Conservation (phyloP, 2,888 invertebrate species). For the Malthinus seriepunctatus region DNA sequence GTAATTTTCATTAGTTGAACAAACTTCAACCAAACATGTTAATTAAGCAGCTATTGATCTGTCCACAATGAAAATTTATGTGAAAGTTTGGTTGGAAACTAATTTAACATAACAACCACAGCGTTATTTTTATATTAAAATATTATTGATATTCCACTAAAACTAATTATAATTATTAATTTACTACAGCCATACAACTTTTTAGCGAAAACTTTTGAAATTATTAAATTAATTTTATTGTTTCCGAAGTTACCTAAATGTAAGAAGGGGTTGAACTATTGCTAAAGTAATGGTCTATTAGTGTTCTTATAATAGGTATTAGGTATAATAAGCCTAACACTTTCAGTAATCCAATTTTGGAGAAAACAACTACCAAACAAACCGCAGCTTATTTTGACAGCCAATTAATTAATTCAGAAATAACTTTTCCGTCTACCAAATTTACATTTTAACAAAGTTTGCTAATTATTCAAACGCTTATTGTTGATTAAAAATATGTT, state of each 20-base stretch:
- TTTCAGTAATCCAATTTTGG: neutral
- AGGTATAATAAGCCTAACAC: neutral
- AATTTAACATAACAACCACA: too few species aligned
- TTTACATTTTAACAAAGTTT: neutral
- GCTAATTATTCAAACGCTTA: neutral
- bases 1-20: conserved; percentile 1
- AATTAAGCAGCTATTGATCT: conserved; percentile 4
- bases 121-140: too few species aligned
- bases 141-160: too few species aligned
- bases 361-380: neutral
- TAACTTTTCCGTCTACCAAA: neutral
- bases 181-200: too few species aligned
- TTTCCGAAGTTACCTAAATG: too few species aligned
- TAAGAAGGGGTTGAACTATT: too few species aligned
- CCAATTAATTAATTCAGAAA: neutral
- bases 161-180: too few species aligned
- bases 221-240: too few species aligned
- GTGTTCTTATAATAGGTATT: neutral
- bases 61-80: too few species aligned
- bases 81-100: too few species aligned
- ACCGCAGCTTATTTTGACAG: neutral
- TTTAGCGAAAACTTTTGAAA: too few species aligned
- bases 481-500: too few species aligned
- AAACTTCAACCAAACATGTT: neutral
- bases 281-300: neutral